Evolutionary conservation across 2,888 invertebrate species (phyloP).

Genomic region (Caenorhabditis sp.): DNA sequence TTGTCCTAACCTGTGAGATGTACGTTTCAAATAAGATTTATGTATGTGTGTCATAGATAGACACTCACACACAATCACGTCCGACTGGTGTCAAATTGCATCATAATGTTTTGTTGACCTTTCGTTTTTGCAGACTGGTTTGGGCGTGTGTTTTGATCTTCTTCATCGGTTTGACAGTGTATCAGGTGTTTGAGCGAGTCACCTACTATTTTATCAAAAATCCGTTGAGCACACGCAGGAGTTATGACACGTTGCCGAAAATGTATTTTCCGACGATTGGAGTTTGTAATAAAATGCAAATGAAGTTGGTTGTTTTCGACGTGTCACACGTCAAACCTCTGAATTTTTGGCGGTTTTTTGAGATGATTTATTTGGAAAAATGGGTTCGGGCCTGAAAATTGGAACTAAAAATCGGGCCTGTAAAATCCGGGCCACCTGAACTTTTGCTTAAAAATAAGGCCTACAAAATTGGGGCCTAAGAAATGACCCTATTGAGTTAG

Average conservation of each 20-base stretch:
- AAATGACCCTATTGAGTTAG: no score
- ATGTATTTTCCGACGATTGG: slow-evolving; percentile 61
- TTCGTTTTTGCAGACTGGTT: slow-evolving; percentile 45
- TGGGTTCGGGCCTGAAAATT: no score
- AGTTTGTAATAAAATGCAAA: slow-evolving; percentile 67
- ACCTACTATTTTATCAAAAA: slow-evolving; percentile 61
- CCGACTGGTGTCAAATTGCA: neutral
- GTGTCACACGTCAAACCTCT: neutral
- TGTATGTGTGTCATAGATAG: no score
- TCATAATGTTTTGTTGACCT: slow-evolving; percentile 1
- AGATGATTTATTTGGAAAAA: no score
- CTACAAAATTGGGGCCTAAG: no score
- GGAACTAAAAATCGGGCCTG: no score
- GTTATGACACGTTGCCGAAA: slow-evolving; percentile 57
- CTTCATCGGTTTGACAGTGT: slow-evolving; percentile 61
- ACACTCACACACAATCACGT: neutral
- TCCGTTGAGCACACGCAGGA: slow-evolving; percentile 57
- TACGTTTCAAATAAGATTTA: no score
- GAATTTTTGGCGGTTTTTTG: slow-evolving; percentile 1
- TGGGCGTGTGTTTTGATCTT: slow-evolving; percentile 62
- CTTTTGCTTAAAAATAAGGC: no score
- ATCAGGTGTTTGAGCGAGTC: slow-evolving; percentile 63
- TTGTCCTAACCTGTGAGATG: no score
- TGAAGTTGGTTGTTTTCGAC: slow-evolving; percentile 51
- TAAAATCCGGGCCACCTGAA: no score